Conservation (phyloP, 1,140 invertebrate species). For the Eueides isabella region DNA sequence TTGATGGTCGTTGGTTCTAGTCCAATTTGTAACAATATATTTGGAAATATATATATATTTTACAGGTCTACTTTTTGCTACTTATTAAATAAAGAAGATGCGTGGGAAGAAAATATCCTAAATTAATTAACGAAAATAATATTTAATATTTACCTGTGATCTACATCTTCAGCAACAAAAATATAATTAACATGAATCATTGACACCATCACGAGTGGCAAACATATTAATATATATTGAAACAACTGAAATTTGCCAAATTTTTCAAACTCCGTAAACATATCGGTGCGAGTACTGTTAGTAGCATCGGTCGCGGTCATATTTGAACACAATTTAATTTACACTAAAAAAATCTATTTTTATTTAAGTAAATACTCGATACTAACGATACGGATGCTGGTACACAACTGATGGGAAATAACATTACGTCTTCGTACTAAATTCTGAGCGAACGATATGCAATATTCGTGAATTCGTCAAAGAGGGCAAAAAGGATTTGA, state of each 20-base stretch:
- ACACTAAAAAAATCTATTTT: background rate
- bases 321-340: slow-evolving; percentile 16
- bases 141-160: slow-evolving; percentile 55
- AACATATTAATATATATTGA: slow-evolving; percentile 64
- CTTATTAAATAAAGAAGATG: background rate
- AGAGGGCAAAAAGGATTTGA: slow-evolving; percentile 7
- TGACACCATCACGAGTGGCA: slow-evolving; percentile 61
- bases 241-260: slow-evolving; percentile 61
- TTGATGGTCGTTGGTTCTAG: background rate
- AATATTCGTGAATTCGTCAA: slow-evolving; percentile 5
- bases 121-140: background rate
- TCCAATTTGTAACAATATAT: too few species aligned
- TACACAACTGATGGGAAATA: slow-evolving; percentile 43
- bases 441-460: background rate
- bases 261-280: slow-evolving; percentile 41
- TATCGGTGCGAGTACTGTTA: slow-evolving; percentile 19
- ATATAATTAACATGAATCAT: slow-evolving; percentile 72
- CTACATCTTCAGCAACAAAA: slow-evolving; percentile 65
- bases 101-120: background rate
- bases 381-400: slow-evolving; percentile 39
- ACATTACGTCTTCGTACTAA: slow-evolving; percentile 21
- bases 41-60: too few species aligned
- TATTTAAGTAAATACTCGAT: slow-evolving; percentile 10
- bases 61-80: background rate
- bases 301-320: slow-evolving; percentile 25